Base-by-base conservation (phyloP, 1,140 invertebrate species). In the Pseudomyrmex concolor region DNA sequence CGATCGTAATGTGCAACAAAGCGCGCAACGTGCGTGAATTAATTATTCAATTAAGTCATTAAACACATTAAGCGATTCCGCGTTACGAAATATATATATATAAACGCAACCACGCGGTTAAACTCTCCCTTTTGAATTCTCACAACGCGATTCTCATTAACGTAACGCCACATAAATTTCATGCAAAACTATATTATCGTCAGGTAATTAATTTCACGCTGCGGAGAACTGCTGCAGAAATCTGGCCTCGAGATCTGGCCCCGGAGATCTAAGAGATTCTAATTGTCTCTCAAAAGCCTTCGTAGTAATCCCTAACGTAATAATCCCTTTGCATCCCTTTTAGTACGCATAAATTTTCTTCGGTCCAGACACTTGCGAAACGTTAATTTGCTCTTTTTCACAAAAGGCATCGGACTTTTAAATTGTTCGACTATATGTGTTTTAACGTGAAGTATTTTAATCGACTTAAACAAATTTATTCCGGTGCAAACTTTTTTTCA, bases 31-130 rank as follows among this genome's bases (percentile, higher is more conserved):
- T 51, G 43, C 59, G 22, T 57, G 71, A 59, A 84, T 84, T 82
- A 82, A 85, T 84, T 87, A 88, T 82, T 77, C 76, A 55, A 66
- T 63, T 76, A 74, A 63, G 48, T 63, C 50, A 74, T 43, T 62
- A 50, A 66, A 78, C 1, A 15, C 5, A 71, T 54, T 85, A 87
- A 63, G 45, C 54, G 34, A 22, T 13, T 59, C 3, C 13, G 8
- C 19, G 55, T 63, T 72, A 25, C 48, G 70, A 48, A 62, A 73
- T n/a, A 51, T 25, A 25, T 25, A 25, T 3, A 25, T 34, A 34
- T 34, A 34, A 82, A 82, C 17, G 25, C 17, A 62, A 22, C n/a
- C 13, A 13, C 13, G 13, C 34, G 34, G 5, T 34, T 17, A n/a
- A 74, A 73, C 51, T 54, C 54, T 10, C 43, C n/a, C 34, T 7